These are phyloP conservation scores for Apocrypta bakeri DNA, from an alignment of 1,140 invertebrate species.

Conservation along the genomic window DNA sequence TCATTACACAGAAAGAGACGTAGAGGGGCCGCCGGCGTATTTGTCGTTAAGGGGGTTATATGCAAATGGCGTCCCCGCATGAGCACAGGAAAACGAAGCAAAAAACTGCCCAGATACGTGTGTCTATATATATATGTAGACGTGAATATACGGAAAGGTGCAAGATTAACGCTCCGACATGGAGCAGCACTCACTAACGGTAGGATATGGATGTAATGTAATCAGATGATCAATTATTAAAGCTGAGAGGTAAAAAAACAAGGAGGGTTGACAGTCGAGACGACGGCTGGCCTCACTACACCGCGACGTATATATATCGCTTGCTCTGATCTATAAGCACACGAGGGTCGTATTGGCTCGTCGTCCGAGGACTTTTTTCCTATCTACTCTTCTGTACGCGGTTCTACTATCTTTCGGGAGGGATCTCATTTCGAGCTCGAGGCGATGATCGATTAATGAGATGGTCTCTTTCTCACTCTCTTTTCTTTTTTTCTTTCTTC, in stretches of 20 bases:
- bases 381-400: background rate
- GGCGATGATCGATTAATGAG: slow-evolving; percentile 48
- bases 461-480: background rate
- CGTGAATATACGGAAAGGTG: slow-evolving; percentile 35
- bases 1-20: slow-evolving; percentile 63
- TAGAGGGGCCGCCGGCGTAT: slow-evolving; percentile 68
- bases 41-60: slow-evolving; percentile 72
- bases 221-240: slow-evolving; percentile 75
- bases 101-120: slow-evolving; percentile 63
- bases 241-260: slow-evolving; percentile 69
- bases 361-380: slow-evolving; percentile 26
- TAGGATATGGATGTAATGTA: slow-evolving; percentile 71
- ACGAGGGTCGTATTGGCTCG: slow-evolving; percentile 49
- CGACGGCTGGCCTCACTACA: slow-evolving; percentile 6
- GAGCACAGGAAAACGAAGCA: slow-evolving; percentile 56
- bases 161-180: slow-evolving; percentile 57
- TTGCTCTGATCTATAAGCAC: slow-evolving; percentile 7
- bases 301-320: slow-evolving; percentile 15
- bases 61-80: slow-evolving; percentile 69
- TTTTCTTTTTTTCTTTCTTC: background rate
- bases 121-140: slow-evolving; percentile 15
- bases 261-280: slow-evolving; percentile 72
- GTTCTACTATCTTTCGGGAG: background rate
- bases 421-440: slow-evolving; percentile 28
- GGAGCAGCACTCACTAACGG: slow-evolving; percentile 39